Conservation (phyloP, 30 jellyfish, hydroid and myxozoan species). For the Nemopilema nomurai region DNA sequence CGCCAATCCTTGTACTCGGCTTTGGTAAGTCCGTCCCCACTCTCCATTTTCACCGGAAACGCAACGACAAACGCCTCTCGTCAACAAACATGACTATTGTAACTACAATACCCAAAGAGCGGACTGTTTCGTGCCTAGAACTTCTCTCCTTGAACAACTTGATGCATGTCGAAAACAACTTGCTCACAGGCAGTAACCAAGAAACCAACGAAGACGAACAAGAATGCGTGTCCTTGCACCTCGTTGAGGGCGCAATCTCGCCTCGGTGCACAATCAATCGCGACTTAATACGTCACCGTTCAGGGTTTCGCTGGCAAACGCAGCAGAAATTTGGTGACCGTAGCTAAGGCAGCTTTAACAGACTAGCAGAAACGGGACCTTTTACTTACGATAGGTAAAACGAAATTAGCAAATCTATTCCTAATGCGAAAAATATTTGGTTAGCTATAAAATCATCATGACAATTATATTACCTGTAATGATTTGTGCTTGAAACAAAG, state of each 20-base stretch:
- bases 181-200: not conserved
- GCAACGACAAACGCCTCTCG: not conserved
- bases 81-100: not conserved
- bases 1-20: constrained; percentile 55
- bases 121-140: no score
- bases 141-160: not conserved
- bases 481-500: not conserved
- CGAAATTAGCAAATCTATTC: not conserved
- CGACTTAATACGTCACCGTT: not conserved
- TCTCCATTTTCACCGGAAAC: constrained; percentile 3
- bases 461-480: constrained; percentile 42
- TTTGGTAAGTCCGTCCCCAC: constrained; percentile 41
- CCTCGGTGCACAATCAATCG: not conserved
- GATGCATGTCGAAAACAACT: not conserved
- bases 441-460: constrained; percentile 5
- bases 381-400: not conserved
- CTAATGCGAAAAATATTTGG: constrained; percentile 15
- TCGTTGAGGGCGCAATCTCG: not conserved
- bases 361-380: not conserved
- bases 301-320: not conserved
- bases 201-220: not conserved
- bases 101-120: no score
- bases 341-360: not conserved
- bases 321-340: not conserved
- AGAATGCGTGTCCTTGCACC: not conserved